Evolutionary conservation across 2,888 invertebrate species (phyloP).

Genomic region (Imbricaverruca yamaguchii): DNA sequence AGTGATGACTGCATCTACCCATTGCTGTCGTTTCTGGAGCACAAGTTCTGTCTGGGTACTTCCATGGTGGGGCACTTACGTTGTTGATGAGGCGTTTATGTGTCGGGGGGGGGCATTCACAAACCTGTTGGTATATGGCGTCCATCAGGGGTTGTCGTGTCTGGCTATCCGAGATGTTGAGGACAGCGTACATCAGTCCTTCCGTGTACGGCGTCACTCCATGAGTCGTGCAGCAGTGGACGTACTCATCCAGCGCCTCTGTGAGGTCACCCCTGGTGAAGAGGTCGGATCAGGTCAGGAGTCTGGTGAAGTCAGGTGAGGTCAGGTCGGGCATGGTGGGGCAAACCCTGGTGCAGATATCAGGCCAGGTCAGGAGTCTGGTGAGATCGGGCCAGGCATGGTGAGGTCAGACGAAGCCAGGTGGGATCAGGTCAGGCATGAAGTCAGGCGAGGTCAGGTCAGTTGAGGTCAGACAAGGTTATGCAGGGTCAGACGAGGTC

Average conservation of each 20-base stretch:
- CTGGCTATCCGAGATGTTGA: neutral
- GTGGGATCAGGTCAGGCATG: neutral
- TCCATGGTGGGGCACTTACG: too few species aligned
- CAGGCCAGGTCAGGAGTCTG: too few species aligned
- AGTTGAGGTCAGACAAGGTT: too few species aligned
- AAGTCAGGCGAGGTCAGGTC: neutral
- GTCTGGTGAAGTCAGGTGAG: too few species aligned
- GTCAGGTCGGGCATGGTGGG: too few species aligned
- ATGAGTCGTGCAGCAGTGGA: neutral
- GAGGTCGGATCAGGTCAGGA: neutral
- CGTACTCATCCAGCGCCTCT: neutral
- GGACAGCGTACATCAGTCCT: neutral
- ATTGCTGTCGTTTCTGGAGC: neutral
- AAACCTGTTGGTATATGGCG: neutral
- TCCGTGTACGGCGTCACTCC: neutral
- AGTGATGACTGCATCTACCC: neutral
- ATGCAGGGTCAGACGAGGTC: too few species aligned
- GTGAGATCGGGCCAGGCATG: too few species aligned
- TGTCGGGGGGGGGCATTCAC: neutral
- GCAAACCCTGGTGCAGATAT: too few species aligned
- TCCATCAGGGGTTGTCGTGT: neutral
- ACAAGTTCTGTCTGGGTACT: too few species aligned
- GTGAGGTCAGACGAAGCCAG: neutral
- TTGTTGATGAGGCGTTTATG: too few species aligned
- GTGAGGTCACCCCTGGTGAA: neutral